Conservation (phyloP, 2,797 vertebrate genomes). For the Decapterus maruadsi region DNA sequence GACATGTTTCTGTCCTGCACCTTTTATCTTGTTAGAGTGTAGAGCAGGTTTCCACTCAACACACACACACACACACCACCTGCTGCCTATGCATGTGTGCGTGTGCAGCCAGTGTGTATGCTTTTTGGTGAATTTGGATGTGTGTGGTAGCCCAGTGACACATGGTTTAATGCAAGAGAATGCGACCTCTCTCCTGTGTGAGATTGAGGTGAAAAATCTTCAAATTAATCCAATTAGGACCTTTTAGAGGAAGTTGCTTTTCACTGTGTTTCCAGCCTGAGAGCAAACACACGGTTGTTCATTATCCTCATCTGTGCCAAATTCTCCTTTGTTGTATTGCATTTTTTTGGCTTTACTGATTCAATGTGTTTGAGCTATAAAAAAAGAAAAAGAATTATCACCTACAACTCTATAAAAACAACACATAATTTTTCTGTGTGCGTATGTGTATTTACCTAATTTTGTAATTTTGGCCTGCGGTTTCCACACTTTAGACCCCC, state of each 20-base stretch:
- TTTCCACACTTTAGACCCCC: constrained; percentile 53
- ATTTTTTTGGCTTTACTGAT: constrained; percentile 34
- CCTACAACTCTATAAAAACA: constrained; percentile 42
- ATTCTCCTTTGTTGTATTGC: constrained; percentile 45
- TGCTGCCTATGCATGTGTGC: constrained; percentile 64
- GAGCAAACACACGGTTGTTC: constrained; percentile 58
- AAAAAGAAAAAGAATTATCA: constrained; percentile 8
- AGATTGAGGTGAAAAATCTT: constrained; percentile 45
- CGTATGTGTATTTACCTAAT: constrained; percentile 29
- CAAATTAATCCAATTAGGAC: constrained; percentile 51
- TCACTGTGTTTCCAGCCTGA: constrained; percentile 18
- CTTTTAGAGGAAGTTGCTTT: constrained; percentile 39
- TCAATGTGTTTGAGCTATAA: constrained; percentile 25
- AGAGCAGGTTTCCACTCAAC: constrained; percentile 89
- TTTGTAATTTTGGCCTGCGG: constrained; percentile 51
- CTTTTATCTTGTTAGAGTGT: constrained; percentile 87
- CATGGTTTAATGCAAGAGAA: constrained; percentile 78
- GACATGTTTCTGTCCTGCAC: constrained; percentile 89
- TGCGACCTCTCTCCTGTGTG: constrained; percentile 66
- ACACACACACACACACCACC: constrained; percentile 77
- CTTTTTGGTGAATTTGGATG: constrained; percentile 43
- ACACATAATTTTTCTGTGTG: constrained; percentile 13
- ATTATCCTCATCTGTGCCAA: constrained; percentile 68
- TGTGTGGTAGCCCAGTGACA: constrained; percentile 84
- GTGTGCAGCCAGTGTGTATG: constrained; percentile 28